Evolutionary conservation across 2,797 vertebrate species (phyloP), one percentile per base, ranked within the genome.

Genomic region (Aphelocoma californica): DNA sequence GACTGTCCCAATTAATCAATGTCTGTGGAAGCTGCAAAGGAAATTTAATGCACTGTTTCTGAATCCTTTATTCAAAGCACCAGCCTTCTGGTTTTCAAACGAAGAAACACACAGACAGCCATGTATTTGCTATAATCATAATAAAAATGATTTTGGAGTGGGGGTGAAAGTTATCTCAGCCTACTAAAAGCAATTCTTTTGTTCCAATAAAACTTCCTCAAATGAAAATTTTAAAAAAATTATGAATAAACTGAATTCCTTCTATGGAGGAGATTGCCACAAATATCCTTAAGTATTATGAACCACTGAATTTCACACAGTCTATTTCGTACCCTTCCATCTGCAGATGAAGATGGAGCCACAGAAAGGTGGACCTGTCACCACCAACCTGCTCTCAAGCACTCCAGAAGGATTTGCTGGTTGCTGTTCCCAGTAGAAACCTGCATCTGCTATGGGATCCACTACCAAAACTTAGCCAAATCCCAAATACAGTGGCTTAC

Each of bases 1-100:
- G 91, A 94, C 96, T 96, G 78, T 94, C 93, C 92, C 92, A 97
- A 97, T 98, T 97, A 97, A 98, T 98, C 97, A 97, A 91, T 65
- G 96, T 97, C 97, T 95, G 75, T 86, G 67, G 78, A 86, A 94
- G 74, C 65, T n/a, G 61, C 94, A 96, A 92, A 96, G 95, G 84
- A 95, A 95, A 90, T 73, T 78, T 80, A 93, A 93, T 64, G 28
- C 87, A 45, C 57, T 5, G 2, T 83, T 96, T 93, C 95, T 92
- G 79, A 97, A 94, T 90, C 81, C 69, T 93, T 94, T 93, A 71
- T 81, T 95, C 84, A 73, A 92, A 95, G 93, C 60, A 80, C 54
- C 75, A 96, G 84, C 86, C 60, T 82, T 92, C 84, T 86, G 66
- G 31, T 88, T 79, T 96, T 81, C 44, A 44, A 75, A 80, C 65